Base-by-base conservation (phyloP, 2,888 invertebrate species). In the Axea sp. region DNA sequence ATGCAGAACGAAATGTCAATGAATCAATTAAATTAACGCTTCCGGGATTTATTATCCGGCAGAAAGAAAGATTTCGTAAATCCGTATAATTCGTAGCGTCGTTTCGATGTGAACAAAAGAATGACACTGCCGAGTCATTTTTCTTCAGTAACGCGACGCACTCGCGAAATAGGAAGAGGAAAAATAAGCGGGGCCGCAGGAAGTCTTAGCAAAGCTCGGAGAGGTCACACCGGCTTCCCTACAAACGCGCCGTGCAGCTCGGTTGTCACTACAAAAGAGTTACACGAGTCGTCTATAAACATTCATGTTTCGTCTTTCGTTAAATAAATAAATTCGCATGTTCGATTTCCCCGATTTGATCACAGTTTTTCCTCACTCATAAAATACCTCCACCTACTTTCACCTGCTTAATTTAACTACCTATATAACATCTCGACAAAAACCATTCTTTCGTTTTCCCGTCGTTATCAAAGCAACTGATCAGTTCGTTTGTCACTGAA, bases 151-250 rank as follows among this genome's bases (percentile, higher is more conserved):
- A 17, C 33, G 31, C 30, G 49, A 37, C 37, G 62, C 51, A 45
- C 26, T 67, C 39, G 71, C 57, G 24, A 62, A 68, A 72, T 76
- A 76, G 73, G 62, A 71, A 76, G 71, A 71, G 53, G 62, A 65
- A 64, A 76, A 71, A 73, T 71, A 77, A 74, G 74, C 65, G 69
- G 76, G 77, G 77, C 76, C 75, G 74, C 73, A 73, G 76, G 79
- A 78, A 79, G 79, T 78, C 78, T 78, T 79, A 78, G 77, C 77
- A 79, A 78, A 77, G 78, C 78, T 62, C 26, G 69, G 73, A 59
- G 73, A 77, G 77, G 77, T 79, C 77, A 75, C 76, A 77, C 57
- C 47, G 79, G 79, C 79, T 79, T 79, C 79, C 69, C 77, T 78
- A 57, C 26, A 53, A 69, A 53, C 73, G 68, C 43, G 28, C 15